Percentiles rank a stretch among this genome's conserved stretches.
Conservation (phyloP, 1,140 invertebrate species). For the Brachionus plicatilis region DNA sequence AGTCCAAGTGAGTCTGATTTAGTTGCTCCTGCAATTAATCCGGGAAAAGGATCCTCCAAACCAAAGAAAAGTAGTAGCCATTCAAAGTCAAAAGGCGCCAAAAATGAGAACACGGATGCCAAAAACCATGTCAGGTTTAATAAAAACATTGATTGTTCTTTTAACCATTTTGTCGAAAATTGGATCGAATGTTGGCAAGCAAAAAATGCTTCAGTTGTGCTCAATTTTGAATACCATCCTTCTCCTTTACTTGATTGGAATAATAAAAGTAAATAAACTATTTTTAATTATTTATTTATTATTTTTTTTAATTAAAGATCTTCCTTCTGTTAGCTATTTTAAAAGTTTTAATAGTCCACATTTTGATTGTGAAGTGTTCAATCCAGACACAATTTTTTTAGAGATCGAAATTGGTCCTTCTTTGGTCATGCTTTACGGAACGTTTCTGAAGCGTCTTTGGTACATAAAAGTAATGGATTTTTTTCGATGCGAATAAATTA, state of each 20-base stretch:
- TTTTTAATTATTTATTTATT: neutral
- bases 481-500: too few species aligned
- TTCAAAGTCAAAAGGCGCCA: neutral
- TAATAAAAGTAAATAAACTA: neutral
- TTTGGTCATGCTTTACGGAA: conserved; percentile 10
- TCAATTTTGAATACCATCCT: conserved; percentile 38
- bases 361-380: conserved; percentile 36
- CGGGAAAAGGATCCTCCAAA: neutral
- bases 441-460: conserved; percentile 35
- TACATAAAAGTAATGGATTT: conserved; percentile 19
- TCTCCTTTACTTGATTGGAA: conserved; percentile 36
- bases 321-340: neutral
- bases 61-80: neutral
- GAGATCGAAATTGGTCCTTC: conserved; percentile 35
- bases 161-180: conserved; percentile 16
- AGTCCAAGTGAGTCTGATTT: neutral
- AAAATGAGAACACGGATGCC: neutral
- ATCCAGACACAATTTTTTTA: conserved; percentile 27
- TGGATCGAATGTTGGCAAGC: conserved; percentile 40
- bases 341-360: conserved; percentile 29
- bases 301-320: neutral
- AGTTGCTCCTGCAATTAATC: neutral
- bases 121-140: conserved; percentile 23
- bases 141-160: neutral
- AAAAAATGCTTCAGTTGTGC: conserved; percentile 14